These are phyloP conservation scores for Poeciliopsis retropinna DNA, from an alignment of 2,113 vertebrate genomes.

Conservation along the genomic window DNA sequence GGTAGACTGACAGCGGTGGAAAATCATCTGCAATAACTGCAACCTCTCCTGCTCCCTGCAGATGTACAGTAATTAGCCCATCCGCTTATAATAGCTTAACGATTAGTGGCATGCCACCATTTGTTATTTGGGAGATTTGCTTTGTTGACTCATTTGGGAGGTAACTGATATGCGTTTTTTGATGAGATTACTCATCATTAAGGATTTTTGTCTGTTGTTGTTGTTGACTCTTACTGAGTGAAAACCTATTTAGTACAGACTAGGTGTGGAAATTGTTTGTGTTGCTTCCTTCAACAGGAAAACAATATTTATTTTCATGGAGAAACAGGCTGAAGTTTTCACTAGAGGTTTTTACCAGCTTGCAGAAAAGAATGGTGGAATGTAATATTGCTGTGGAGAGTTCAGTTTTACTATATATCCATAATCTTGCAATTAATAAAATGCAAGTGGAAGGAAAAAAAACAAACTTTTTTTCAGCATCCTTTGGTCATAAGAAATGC, in stretches of 20 bases:
- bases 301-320: conserved; percentile 2
- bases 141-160: conserved; percentile 71
- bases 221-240: conserved; percentile 51
- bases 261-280: conserved; percentile 29
- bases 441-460: too few relatives aligned
- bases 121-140: conserved; percentile 69
- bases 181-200: conserved; percentile 73
- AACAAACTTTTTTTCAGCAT: too few relatives aligned
- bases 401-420: background rate
- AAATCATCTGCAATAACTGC: conserved; percentile 57
- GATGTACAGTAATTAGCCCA: conserved; percentile 75
- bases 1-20: conserved; percentile 62
- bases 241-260: conserved; percentile 45
- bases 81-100: conserved; percentile 70
- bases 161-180: conserved; percentile 67
- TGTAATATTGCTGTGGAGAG: background rate
- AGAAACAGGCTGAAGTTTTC: background rate
- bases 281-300: conserved; percentile 11
- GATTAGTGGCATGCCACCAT: conserved; percentile 64
- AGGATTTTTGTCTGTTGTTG: conserved; percentile 51
- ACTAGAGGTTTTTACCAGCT: background rate
- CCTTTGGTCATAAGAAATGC: too few relatives aligned
- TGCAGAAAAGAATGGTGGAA: background rate
- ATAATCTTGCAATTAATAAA: too few relatives aligned
- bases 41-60: conserved; percentile 65